A percentile compares a stretch with the other conserved stretches of the same genome.
Evolutionary conservation across 2,888 invertebrate genomes (phyloP).

Genomic region (Coelopa pilipes): DNA sequence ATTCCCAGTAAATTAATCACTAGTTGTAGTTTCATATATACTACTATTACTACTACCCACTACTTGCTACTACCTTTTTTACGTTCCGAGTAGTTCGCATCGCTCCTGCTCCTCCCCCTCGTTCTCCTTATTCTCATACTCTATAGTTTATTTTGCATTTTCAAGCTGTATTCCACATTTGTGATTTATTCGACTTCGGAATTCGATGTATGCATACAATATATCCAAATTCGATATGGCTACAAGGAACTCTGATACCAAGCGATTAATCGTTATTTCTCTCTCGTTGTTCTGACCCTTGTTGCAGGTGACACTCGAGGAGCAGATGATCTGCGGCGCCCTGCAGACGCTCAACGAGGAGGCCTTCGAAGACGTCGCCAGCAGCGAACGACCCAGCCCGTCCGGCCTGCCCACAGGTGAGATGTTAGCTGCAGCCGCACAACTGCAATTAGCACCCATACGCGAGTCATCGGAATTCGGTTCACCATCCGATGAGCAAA

Average conservation of each 20-base stretch:
- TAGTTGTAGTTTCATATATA: no score
- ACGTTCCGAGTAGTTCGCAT: no score
- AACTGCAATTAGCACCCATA: conserved; percentile 68
- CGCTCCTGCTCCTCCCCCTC: no score
- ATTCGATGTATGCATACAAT: background rate
- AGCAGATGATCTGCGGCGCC: conserved; percentile 95
- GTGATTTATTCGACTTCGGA: no score
- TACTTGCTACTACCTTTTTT: no score
- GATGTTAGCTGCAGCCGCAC: conserved; percentile 65
- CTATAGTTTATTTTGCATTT: background rate
- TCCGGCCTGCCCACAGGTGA: conserved; percentile 70
- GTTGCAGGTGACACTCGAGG: conserved; percentile 87
- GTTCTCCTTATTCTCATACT: no score
- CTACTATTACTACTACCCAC: no score
- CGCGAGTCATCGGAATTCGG: conserved; percentile 67
- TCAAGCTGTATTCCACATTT: background rate
- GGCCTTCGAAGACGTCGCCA: conserved; percentile 89
- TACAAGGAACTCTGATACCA: no score
- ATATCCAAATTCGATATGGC: no score
- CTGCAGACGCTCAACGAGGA: conserved; percentile 92
- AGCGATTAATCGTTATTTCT: background rate
- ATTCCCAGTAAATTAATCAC: no score
- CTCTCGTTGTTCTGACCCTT: background rate
- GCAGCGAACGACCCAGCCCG: conserved; percentile 73
- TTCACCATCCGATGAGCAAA: conserved; percentile 65